Evolutionary conservation across 2,888 invertebrate genomes (phyloP).

Genomic region (Dinocampus coccinellae): DNA sequence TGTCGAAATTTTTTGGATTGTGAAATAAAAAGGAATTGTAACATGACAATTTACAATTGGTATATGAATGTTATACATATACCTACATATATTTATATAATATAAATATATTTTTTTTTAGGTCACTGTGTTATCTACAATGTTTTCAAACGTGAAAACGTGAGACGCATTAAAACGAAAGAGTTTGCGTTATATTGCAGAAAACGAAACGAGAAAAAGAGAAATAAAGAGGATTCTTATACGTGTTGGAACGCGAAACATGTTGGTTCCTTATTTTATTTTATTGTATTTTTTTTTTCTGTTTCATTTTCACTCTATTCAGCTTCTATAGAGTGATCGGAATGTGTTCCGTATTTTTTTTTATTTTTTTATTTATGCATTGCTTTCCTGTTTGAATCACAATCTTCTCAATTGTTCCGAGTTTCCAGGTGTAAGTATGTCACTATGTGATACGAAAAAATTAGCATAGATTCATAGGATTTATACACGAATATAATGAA

Average conservation of each 20-base stretch:
- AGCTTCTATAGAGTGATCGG: conserved; percentile 17
- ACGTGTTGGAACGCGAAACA: conserved; percentile 47
- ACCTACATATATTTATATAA: too few relatives aligned
- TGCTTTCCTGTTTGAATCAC: not conserved
- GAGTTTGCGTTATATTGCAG: not conserved
- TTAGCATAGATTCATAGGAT: not conserved
- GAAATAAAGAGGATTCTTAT: conserved; percentile 28
- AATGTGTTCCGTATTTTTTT: conserved; percentile 3
- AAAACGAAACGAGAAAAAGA: not conserved
- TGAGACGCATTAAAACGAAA: conserved; percentile 21
- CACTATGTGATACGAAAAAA: too few relatives aligned
- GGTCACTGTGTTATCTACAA: conserved; percentile 32
- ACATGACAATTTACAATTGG: conserved; percentile 17
- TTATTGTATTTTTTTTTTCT: conserved; percentile 24
- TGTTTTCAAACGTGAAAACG: conserved; percentile 32
- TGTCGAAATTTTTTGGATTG: not conserved
- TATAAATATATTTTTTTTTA: too few relatives aligned
- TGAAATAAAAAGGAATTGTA: conserved; percentile 23
- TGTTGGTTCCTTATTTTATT: conserved; percentile 35
- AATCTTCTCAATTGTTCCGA: conserved; percentile 23
- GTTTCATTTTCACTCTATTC: conserved; percentile 7
- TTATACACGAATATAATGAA: not conserved
- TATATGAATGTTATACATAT: not conserved
- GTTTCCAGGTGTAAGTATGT: conserved; percentile 25
- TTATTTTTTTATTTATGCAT: not conserved